These are phyloP conservation scores for Brenthis hecate DNA, from an alignment of 2,888 invertebrate genomes.

Conservation along the genomic window DNA sequence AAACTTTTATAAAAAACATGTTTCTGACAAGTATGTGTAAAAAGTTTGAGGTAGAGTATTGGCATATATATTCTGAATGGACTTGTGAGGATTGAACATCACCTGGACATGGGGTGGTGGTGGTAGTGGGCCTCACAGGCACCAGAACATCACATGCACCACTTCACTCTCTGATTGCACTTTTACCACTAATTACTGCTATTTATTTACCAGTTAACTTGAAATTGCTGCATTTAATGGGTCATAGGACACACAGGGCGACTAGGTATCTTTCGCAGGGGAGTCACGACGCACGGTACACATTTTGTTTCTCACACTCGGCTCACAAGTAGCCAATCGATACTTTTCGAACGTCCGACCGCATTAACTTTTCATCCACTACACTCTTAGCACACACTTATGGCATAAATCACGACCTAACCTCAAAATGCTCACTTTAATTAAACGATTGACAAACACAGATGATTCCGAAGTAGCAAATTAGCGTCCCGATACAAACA, in stretches of 20 bases:
- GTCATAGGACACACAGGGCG: slow-evolving; percentile 29
- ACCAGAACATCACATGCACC: slow-evolving; percentile 39
- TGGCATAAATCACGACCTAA: slow-evolving; percentile 68
- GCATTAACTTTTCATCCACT: slow-evolving; percentile 37
- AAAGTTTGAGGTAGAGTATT: background rate
- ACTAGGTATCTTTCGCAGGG: slow-evolving; percentile 42
- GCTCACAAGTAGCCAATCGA: slow-evolving; percentile 43
- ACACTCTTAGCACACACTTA: slow-evolving; percentile 46
- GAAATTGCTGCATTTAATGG: slow-evolving; percentile 44
- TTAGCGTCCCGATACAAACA: slow-evolving; percentile 63
- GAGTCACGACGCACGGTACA: slow-evolving; percentile 50
- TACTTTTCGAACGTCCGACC: slow-evolving; percentile 26
- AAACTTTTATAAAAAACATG: background rate
- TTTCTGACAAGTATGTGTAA: background rate
- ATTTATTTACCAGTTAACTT: slow-evolving; percentile 48
- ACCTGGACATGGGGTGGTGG: slow-evolving; percentile 43
- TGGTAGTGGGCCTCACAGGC: slow-evolving; percentile 36
- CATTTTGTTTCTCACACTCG: slow-evolving; percentile 51
- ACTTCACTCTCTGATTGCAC: slow-evolving; percentile 45
- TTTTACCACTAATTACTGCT: slow-evolving; percentile 42
- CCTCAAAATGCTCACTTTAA: slow-evolving; percentile 74
- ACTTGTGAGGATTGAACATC: slow-evolving; percentile 34
- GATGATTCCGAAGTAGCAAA: slow-evolving; percentile 67
- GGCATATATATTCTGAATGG: background rate
- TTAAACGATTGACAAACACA: slow-evolving; percentile 67